Base-by-base conservation (phyloP, 2,113 vertebrate species). In the cattle (Bos taurus) region DNA sequence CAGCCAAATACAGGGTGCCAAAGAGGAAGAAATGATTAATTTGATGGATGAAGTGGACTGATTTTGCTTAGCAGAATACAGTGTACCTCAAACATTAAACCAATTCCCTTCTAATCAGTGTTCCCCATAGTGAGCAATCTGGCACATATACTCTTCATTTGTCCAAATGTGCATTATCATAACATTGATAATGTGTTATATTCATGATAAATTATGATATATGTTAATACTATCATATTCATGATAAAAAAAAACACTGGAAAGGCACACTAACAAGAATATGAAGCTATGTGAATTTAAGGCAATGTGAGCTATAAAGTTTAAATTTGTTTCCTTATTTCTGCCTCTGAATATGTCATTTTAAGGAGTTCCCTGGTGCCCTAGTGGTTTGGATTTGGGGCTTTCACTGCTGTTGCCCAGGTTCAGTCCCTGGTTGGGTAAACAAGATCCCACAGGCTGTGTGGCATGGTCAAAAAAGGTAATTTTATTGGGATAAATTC, bases 321-420 rank as follows among this genome's bases (percentile, higher is more conserved):
- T 97, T 86, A 91, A 94, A 88, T 78, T 87, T 91, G 6, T 52
- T 48, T 91, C 92, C n/a, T 56, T 93, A 71, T 71, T 46, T 23
- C 56, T 97, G 2, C 19, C 33, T 91, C 77, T 94, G 89, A 54
- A 57, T 74, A 28, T 71, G 33, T 64, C 56, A 13, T 56, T 81
- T 21, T 17, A 48, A 48, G 16, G 9, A 21, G 28, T 81, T 50
- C 16, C 46, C 28, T 50, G 78, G 30, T 81, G 30, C 1, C 17
- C 78, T 81, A 21, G 30, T 33, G 30, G 48, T 81, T 81, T 33
- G 48, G 48, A 81, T 52, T 52, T 1, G 28, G 48, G 30, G 30
- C 30, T 52, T 81, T 81, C 48, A 81, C 9, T 52, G 48, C 46
- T 52, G 10, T 52, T 19, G 30, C 48, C 28, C 16, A 19, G 9